phyloP scores from a whole-genome alignment of 2,888 invertebrate species.

The Leptopilina syphax region DNA sequence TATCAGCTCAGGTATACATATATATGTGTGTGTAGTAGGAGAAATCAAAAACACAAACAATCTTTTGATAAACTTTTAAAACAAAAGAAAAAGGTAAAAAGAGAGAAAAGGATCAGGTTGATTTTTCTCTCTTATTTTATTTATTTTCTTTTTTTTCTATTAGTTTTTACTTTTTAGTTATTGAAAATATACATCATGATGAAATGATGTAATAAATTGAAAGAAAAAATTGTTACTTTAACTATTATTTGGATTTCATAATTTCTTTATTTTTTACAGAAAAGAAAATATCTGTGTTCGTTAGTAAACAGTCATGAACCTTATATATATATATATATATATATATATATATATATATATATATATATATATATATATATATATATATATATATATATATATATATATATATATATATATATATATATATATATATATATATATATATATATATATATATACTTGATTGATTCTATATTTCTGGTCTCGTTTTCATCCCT shows the following conservation, averaged over 20 bases:
- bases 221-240: no score
- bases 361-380: no score
- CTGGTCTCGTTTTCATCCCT: slow-evolving; percentile 8
- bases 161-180: no score
- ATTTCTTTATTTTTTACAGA: background rate
- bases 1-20: no score
- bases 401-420: no score
- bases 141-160: background rate
- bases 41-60: no score
- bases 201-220: no score
- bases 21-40: no score
- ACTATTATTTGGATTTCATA: no score
- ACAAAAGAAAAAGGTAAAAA: background rate
- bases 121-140: background rate
- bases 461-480: slow-evolving; percentile 15
- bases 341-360: no score
- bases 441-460: background rate
- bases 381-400: no score
- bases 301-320: background rate
- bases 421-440: no score
- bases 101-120: background rate
- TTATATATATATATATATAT: background rate
- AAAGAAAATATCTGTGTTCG: background rate
- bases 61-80: background rate
- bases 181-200: background rate